A percentile compares a stretch with the other conserved stretches of the same genome.
Evolutionary conservation across 2,797 vertebrate genomes (phyloP).

Genomic region (Alouatta caraya): DNA sequence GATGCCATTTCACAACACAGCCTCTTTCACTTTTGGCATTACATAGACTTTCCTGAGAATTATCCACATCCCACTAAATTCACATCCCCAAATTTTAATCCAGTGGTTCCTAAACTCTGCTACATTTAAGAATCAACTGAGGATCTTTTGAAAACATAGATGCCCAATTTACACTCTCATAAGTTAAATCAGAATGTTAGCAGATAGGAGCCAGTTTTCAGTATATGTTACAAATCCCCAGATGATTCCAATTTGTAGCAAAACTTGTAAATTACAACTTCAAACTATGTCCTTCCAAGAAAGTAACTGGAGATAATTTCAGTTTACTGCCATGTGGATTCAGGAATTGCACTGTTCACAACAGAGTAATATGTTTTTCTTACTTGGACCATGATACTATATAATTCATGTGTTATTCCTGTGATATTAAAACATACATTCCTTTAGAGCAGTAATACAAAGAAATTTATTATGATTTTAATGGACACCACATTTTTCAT

Average conservation of each 20-base stretch:
- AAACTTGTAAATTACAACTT: background rate
- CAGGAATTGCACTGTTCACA: background rate
- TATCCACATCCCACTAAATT: background rate
- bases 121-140: background rate
- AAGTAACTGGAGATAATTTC: background rate
- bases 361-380: background rate
- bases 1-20: background rate
- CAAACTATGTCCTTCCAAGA: background rate
- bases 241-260: background rate
- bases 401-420: background rate
- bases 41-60: background rate
- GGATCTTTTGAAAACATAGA: background rate
- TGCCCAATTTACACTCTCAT: background rate
- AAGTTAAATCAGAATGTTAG: background rate
- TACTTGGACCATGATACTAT: background rate
- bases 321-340: background rate
- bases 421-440: background rate
- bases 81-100: background rate
- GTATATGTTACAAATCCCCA: background rate
- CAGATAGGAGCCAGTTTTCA: background rate
- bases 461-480: background rate
- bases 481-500: background rate
- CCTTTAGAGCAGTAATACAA: background rate
- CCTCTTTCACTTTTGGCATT: background rate
- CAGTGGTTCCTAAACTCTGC: background rate